Conservation (phyloP, 2,888 invertebrate species). For the Griposia aprilina region DNA sequence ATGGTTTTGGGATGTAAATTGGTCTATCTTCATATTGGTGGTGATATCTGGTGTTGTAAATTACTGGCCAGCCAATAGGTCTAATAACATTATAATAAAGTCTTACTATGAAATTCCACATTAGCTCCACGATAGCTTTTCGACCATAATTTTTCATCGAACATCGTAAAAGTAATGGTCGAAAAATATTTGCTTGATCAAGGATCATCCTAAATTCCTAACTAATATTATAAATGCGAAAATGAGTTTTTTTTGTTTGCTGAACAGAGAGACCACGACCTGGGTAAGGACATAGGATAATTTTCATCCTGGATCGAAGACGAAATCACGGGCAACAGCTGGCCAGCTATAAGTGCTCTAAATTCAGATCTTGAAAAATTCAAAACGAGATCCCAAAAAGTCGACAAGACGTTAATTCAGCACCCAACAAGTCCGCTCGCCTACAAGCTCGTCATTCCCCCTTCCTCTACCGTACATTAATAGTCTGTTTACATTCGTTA, state of each 20-base stretch:
- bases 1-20: neutral
- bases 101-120: neutral
- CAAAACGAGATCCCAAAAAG: neutral
- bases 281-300: neutral
- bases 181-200: too few species aligned
- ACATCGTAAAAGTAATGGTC: too few species aligned
- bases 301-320: neutral
- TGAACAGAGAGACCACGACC: neutral
- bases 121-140: neutral
- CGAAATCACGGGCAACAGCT: neutral
- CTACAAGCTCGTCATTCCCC: conserved; percentile 42
- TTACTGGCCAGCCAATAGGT: too few species aligned
- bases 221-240: too few species aligned
- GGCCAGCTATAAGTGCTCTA: too few species aligned
- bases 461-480: conserved; percentile 69
- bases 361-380: too few species aligned
- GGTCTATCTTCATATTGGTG: neutral
- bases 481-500: conserved; percentile 81
- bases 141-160: too few species aligned
- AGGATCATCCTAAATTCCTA: too few species aligned
- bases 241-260: too few species aligned
- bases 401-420: neutral
- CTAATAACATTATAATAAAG: too few species aligned
- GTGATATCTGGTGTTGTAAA: too few species aligned
- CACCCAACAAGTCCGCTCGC: conserved; percentile 1